Percentiles rank a stretch among this genome's conserved stretches.
Evolutionary conservation across 2,888 invertebrate genomes (phyloP).

Genomic region (Gonocerus acuteangulatus): DNA sequence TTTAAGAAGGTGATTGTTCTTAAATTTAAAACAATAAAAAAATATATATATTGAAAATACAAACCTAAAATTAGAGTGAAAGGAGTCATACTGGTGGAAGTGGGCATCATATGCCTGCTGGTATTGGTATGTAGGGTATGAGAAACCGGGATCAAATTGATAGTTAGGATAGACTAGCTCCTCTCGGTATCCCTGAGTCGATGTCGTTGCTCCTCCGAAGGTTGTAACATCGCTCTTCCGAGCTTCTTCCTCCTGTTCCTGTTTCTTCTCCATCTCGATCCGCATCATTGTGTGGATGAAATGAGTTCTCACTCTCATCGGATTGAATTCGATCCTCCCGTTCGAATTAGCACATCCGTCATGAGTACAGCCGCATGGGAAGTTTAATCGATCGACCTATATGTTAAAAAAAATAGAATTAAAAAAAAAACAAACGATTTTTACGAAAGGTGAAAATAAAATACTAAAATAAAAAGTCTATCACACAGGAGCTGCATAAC

Average conservation of each 20-base stretch:
- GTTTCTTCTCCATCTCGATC: slow-evolving; percentile 77
- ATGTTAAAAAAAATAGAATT: slow-evolving; percentile 30
- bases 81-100: slow-evolving; percentile 18
- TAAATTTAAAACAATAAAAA: no score
- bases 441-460: background rate
- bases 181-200: background rate
- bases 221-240: background rate
- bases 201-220: background rate
- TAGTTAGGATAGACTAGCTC: slow-evolving; percentile 4
- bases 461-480: no score
- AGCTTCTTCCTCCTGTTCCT: slow-evolving; percentile 51
- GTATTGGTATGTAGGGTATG: slow-evolving; percentile 10
- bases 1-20: no score
- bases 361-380: slow-evolving; percentile 92
- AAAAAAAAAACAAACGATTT: background rate
- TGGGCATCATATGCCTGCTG: background rate
- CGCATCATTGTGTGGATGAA: slow-evolving; percentile 96
- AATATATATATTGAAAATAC: no score
- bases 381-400: slow-evolving; percentile 84
- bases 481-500: no score
- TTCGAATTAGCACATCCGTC: slow-evolving; percentile 88
- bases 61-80: slow-evolving; percentile 10
- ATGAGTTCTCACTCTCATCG: slow-evolving; percentile 88
- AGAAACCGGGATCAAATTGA: slow-evolving; percentile 10
- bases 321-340: slow-evolving; percentile 94